Conservation (phyloP, 2,113 vertebrate species). For the Menidia beryllina region DNA sequence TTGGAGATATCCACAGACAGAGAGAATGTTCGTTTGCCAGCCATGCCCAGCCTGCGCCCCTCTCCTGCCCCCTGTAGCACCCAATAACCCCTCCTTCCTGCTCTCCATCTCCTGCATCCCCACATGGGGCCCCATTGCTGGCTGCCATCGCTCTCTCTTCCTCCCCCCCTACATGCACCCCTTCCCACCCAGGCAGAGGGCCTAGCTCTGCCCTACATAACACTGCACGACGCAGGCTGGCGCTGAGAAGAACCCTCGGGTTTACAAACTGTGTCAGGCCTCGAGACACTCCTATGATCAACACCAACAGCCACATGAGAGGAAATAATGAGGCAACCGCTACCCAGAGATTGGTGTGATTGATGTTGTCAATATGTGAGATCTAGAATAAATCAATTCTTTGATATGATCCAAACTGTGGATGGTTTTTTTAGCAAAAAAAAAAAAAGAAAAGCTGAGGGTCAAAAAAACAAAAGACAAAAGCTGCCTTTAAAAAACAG, state of each 20-base stretch:
- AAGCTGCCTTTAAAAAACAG: background rate
- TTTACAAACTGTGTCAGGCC: constrained; percentile 83
- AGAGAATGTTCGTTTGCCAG: constrained; percentile 72
- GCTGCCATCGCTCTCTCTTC: constrained; percentile 44
- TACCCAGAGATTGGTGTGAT: constrained; percentile 62
- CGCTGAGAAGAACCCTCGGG: constrained; percentile 71
- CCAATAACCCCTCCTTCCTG: constrained; percentile 51
- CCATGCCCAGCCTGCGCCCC: constrained; percentile 60
- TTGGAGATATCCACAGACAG: constrained; percentile 52
- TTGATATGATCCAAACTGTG: constrained; percentile 55
- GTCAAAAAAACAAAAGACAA: constrained; percentile 19
- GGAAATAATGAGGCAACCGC: constrained; percentile 39
- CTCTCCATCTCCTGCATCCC: constrained; percentile 66
- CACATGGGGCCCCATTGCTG: constrained; percentile 68
- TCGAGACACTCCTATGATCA: constrained; percentile 77
- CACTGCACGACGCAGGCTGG: constrained; percentile 75
- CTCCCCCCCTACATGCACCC: background rate
- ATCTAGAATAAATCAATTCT: constrained; percentile 62
- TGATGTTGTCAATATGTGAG: constrained; percentile 75
- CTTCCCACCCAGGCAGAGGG: constrained; percentile 60
- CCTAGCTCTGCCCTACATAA: constrained; percentile 81
- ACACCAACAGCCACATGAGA: constrained; percentile 58
- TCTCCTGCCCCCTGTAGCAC: constrained; percentile 56
- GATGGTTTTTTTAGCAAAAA: constrained; percentile 49
- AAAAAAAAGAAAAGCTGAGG: constrained; percentile 14